Evolutionary conservation across 1,140 invertebrate genomes (phyloP), one percentile per base, ranked within the genome.

Genomic region (Diprion similis): DNA sequence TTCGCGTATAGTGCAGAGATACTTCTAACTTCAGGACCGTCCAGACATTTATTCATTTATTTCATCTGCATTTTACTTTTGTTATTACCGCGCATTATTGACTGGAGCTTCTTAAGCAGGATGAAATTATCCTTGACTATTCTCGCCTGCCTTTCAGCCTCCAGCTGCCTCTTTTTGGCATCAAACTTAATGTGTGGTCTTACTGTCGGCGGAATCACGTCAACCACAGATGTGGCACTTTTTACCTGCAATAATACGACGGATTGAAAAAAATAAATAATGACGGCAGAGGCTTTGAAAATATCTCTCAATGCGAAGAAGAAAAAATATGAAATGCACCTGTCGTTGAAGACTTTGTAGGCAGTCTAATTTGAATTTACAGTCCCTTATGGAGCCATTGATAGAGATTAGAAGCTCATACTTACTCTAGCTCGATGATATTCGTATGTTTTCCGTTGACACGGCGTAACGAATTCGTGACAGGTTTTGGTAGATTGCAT

Each of bases 101-200:
- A 82, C 0, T 79, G 78, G 1, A 88, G 77, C 71, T 86, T 84
- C 68, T 81, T 80, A 24, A 85, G 71, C 0, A 88, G 75, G 15
- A 88, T 87, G 45, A 88, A 88, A 77, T 88, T 87, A 15, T 87
- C 83, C 4, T 79, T 79, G 0, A 82, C 72, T 8, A 88, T 87
- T 37, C 81, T 78, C 1, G 82, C 79, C 46, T 87, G 87, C 17
- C 85, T 77, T 74, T 87, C 87, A 1, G 79, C 78, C 65, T 88
- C 85, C 37, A 87, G 48, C 69, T 87, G 87, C 11, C 78, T 73
- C n/a, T 84, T 79, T 17, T 87, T 86, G 0, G 87, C 86, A 66
- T 88, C 82, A 66, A 78, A 75, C 0, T 75, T 66, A 4, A 88
- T 82, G 64, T 88, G 87, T 10, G 82, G 85, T 72, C 86, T 78